Percentiles rank a stretch among this genome's conserved stretches.
Evolutionary conservation across 1,140 invertebrate species (phyloP).

Genomic region (Mya arenaria): DNA sequence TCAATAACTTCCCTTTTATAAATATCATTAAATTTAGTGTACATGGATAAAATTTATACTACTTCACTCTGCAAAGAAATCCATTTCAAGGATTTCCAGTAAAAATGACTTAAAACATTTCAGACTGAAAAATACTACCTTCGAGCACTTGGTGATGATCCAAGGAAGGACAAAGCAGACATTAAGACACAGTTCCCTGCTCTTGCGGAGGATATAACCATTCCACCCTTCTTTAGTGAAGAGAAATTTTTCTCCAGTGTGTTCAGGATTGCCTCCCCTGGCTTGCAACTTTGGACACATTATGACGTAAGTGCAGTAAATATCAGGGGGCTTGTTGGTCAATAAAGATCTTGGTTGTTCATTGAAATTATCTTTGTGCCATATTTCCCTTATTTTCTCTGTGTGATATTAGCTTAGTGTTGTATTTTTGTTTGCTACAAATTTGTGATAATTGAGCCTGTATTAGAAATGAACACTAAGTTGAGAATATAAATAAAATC

Average conservation of each 20-base stretch:
- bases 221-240: conserved; percentile 81
- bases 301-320: conserved; percentile 82
- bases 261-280: conserved; percentile 83
- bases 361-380: too few species aligned
- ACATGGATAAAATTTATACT: too few species aligned
- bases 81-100: too few species aligned
- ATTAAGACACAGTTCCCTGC: conserved; percentile 82
- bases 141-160: conserved; percentile 83
- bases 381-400: not conserved
- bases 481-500: too few species aligned
- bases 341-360: not conserved
- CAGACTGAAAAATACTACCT: conserved; percentile 84
- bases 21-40: too few species aligned
- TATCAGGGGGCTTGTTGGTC: not conserved
- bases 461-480: too few species aligned
- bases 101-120: too few species aligned
- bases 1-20: too few species aligned
- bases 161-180: conserved; percentile 83
- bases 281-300: conserved; percentile 85
- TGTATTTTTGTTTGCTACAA: too few species aligned
- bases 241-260: conserved; percentile 84
- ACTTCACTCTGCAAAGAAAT: too few species aligned
- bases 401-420: not conserved
- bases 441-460: too few species aligned
- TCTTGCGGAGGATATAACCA: conserved; percentile 81